Percentiles rank a stretch among this genome's conserved stretches.
These are phyloP conservation scores for Benthosema pterotum DNA, from an alignment of 2,797 vertebrate species.

Conservation along the genomic window DNA sequence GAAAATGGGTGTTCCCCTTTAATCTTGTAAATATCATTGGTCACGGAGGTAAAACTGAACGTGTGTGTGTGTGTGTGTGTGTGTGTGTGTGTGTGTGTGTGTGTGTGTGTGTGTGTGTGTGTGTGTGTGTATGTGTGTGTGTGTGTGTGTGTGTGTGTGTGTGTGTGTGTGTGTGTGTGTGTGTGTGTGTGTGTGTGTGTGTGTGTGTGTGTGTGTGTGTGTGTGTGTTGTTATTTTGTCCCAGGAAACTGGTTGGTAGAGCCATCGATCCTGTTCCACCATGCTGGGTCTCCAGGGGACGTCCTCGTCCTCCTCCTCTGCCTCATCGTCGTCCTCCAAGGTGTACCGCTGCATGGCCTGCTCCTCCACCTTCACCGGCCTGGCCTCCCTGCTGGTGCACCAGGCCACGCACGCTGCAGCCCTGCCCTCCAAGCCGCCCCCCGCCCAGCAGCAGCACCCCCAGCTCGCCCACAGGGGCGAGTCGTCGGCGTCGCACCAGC, in stretches of 20 bases:
- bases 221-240: not conserved
- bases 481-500: conserved; percentile 42
- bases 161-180: no score
- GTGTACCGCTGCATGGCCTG: conserved; percentile 81
- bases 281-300: conserved; percentile 83
- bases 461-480: conserved; percentile 50
- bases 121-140: not conserved
- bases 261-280: no score
- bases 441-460: not conserved
- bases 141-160: not conserved
- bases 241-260: conserved; percentile 52
- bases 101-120: no score
- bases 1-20: no score
- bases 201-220: no score
- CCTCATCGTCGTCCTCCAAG: conserved; percentile 66
- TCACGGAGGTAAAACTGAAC: no score
- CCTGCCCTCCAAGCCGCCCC: conserved; percentile 14
- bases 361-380: conserved; percentile 79
- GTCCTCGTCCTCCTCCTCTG: conserved; percentile 53
- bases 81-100: no score
- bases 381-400: conserved; percentile 80
- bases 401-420: conserved; percentile 67
- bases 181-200: not conserved
- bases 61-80: no score
- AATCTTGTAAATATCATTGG: no score